phyloP scores from a whole-genome alignment of 2,113 vertebrate genomes.

The Ctenodactylus gundi region DNA sequence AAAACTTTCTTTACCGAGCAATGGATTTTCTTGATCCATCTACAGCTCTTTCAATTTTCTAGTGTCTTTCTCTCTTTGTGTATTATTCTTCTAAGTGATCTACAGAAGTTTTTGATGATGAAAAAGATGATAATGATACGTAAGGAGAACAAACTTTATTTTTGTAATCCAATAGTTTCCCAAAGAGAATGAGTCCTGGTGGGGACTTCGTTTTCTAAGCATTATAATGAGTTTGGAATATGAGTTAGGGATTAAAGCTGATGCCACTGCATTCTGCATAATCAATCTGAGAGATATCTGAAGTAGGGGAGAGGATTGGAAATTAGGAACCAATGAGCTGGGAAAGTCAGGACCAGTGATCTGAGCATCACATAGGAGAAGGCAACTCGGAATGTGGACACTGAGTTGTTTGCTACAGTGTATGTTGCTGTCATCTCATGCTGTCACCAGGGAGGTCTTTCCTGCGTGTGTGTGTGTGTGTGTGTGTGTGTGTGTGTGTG shows the following conservation, averaged over 20 bases:
- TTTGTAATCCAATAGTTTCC: not conserved
- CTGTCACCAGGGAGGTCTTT: not conserved
- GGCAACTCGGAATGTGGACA: not conserved
- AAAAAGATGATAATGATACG: not conserved
- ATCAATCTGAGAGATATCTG: not conserved
- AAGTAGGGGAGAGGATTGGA: not conserved
- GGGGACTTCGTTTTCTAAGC: not conserved
- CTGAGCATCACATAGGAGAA: not conserved
- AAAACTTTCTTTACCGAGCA: not conserved
- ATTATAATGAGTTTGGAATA: not conserved
- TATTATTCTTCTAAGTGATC: not conserved
- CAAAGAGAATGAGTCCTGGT: not conserved
- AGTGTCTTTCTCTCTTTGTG: not conserved
- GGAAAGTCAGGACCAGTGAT: too few species aligned
- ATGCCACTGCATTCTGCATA: not conserved
- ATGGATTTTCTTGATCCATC: not conserved
- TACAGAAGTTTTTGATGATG: not conserved
- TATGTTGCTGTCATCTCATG: not conserved
- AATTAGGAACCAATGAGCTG: not conserved
- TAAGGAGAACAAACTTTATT: not conserved
- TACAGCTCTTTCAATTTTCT: not conserved
- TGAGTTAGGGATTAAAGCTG: not conserved
- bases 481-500: not conserved
- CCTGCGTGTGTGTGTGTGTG: not conserved
- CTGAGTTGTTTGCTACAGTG: not conserved